Evolutionary conservation across 2,888 invertebrate species (phyloP).

Genomic region (Drosophila testacea): DNA sequence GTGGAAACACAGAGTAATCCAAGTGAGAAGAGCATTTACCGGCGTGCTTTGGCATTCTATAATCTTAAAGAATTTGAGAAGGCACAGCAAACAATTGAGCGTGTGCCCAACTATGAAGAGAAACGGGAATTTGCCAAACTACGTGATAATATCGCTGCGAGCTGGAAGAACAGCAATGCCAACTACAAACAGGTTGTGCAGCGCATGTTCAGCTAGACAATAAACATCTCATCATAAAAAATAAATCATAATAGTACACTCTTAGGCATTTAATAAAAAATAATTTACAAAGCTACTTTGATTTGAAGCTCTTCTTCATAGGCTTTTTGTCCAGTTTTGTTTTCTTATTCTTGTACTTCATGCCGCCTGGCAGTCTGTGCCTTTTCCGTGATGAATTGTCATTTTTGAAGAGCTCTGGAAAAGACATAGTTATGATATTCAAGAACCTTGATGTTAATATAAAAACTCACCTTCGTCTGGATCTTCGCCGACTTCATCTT

Average conservation of each 20-base stretch:
- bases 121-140: constrained; percentile 88
- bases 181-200: constrained; percentile 86
- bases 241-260: constrained; percentile 11
- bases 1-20: constrained; percentile 79
- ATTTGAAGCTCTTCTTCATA: constrained; percentile 19
- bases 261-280: constrained; percentile 48
- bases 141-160: constrained; percentile 87
- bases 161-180: constrained; percentile 87
- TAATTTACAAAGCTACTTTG: constrained; percentile 52
- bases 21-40: constrained; percentile 86
- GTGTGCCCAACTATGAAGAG: constrained; percentile 87
- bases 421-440: not conserved
- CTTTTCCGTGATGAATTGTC: constrained; percentile 73
- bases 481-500: constrained; percentile 94
- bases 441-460: not conserved
- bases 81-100: constrained; percentile 87
- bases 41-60: constrained; percentile 86
- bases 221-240: not conserved
- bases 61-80: constrained; percentile 88
- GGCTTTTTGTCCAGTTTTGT: constrained; percentile 52
- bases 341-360: constrained; percentile 76
- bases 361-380: constrained; percentile 66
- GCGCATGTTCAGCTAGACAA: constrained; percentile 85
- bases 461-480: constrained; percentile 89
- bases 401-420: constrained; percentile 79